Evolutionary conservation across 2,888 invertebrate species (phyloP).

Genomic region (Caenorhabditis sinica): DNA sequence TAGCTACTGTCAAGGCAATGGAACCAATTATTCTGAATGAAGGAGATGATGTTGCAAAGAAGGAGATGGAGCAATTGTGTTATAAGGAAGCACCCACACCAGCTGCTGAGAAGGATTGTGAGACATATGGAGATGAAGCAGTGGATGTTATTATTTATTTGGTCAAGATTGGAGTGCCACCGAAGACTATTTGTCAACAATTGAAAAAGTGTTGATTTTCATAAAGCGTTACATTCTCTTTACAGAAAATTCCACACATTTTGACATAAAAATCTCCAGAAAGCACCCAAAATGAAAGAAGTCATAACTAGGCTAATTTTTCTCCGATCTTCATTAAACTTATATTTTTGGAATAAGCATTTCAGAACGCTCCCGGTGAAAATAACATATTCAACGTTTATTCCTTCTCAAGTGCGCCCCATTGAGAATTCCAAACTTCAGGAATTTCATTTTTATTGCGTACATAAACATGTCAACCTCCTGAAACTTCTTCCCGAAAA

Average conservation of each 20-base stretch:
- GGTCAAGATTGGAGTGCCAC: slow-evolving; percentile 60
- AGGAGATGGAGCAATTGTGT: slow-evolving; percentile 55
- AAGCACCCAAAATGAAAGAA: neutral
- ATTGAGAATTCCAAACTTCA: too few relatives aligned
- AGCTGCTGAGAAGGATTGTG: slow-evolving; percentile 61
- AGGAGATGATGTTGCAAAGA: slow-evolving; percentile 52
- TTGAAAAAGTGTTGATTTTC: slow-evolving; percentile 52
- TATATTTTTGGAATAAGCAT: neutral
- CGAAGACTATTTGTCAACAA: slow-evolving; percentile 64
- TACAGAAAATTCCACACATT: neutral
- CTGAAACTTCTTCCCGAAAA: too few relatives aligned
- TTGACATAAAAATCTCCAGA: neutral
- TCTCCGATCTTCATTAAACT: neutral
- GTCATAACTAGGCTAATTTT: neutral
- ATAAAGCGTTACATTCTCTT: neutral
- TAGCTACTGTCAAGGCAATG: slow-evolving; percentile 62
- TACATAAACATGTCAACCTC: too few relatives aligned
- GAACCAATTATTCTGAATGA: slow-evolving; percentile 46
- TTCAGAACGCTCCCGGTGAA: neutral
- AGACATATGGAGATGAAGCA: slow-evolving; percentile 62
- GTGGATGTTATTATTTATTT: slow-evolving; percentile 48
- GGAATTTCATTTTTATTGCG: too few relatives aligned
- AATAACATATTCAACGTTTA: too few relatives aligned
- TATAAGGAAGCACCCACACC: slow-evolving; percentile 60
- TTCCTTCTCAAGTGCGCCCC: neutral